A percentile compares a stretch with the other conserved stretches of the same genome.
Evolutionary conservation across 2,113 vertebrate species (phyloP).

Genomic region (Edolisoma coerulescens): DNA sequence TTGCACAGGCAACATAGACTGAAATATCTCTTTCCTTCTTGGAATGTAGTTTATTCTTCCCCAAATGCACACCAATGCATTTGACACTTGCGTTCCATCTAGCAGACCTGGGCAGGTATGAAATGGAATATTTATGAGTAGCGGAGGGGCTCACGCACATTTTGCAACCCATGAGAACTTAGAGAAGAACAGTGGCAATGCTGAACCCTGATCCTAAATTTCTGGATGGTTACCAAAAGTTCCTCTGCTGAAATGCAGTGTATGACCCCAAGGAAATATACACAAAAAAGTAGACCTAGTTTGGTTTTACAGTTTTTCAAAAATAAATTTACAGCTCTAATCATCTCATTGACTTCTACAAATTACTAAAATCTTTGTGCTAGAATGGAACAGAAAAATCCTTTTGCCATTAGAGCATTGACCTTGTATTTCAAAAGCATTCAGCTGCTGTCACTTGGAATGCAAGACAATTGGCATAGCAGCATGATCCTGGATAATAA

Average conservation of each 20-base stretch:
- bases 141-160: not conserved
- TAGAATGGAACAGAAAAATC: not conserved
- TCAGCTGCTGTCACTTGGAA: not conserved
- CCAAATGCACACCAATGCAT: not conserved
- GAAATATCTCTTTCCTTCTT: not conserved
- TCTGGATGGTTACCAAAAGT: not conserved
- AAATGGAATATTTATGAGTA: not conserved
- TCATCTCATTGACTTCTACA: not conserved
- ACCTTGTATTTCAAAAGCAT: not conserved
- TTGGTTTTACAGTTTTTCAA: rapidly evolving
- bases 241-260: not conserved
- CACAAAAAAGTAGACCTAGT: not conserved
- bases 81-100: not conserved
- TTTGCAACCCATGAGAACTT: not conserved
- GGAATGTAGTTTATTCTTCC: not conserved
- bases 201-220: not conserved
- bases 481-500: not conserved
- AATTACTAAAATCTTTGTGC: not conserved
- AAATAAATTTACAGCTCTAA: not conserved
- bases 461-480: not conserved
- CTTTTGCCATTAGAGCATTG: not conserved
- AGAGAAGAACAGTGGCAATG: not conserved
- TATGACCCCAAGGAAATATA: not conserved
- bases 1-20: not conserved
- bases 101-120: not conserved